These are phyloP conservation scores for Nematopogon swammerdamellus DNA, from an alignment of 2,888 invertebrate species.

Conservation along the genomic window DNA sequence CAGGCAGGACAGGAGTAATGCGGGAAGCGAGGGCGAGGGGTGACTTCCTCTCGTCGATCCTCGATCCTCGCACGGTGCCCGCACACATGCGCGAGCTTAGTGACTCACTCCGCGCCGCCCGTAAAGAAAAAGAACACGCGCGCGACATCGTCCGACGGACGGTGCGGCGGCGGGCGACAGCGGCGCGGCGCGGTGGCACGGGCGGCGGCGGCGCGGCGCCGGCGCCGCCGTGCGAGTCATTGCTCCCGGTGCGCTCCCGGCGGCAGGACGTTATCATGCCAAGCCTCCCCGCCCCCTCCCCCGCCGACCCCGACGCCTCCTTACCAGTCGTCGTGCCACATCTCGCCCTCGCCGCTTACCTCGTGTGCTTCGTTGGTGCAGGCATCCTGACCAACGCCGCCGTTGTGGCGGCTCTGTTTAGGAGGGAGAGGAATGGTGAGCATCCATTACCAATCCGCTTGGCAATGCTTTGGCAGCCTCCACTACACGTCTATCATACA, in stretches of 20 bases:
- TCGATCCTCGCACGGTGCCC: not conserved
- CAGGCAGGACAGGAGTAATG: too few relatives aligned
- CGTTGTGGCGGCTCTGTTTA: slow-evolving; percentile 36
- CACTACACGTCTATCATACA: too few relatives aligned
- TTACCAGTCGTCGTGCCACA: slow-evolving; percentile 26
- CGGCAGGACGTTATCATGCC: slow-evolving; percentile 23
- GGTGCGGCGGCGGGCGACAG: not conserved
- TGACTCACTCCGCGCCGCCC: slow-evolving; percentile 1
- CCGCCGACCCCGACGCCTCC: slow-evolving; percentile 18
- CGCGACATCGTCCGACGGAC: slow-evolving; percentile 1
- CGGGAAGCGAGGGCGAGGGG: not conserved
- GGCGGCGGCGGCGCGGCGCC: slow-evolving; percentile 23
- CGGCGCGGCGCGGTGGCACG: slow-evolving; percentile 20
- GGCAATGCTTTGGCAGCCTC: not conserved
- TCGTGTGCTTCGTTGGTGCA: slow-evolving; percentile 41
- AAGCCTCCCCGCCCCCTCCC: slow-evolving; percentile 17
- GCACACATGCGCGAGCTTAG: slow-evolving; percentile 1
- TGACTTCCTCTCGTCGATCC: not conserved
- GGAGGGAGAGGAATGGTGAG: slow-evolving; percentile 46
- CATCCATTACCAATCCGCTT: not conserved
- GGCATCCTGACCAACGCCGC: slow-evolving; percentile 42
- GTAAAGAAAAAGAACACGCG: slow-evolving; percentile 1
- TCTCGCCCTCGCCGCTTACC: slow-evolving; percentile 28
- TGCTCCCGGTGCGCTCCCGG: slow-evolving; percentile 47
- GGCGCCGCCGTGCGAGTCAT: slow-evolving; percentile 31